Percentiles rank a stretch among this genome's conserved stretches.
Evolutionary conservation across 2,888 invertebrate species (phyloP).

Genomic region (Andrena minutula): DNA sequence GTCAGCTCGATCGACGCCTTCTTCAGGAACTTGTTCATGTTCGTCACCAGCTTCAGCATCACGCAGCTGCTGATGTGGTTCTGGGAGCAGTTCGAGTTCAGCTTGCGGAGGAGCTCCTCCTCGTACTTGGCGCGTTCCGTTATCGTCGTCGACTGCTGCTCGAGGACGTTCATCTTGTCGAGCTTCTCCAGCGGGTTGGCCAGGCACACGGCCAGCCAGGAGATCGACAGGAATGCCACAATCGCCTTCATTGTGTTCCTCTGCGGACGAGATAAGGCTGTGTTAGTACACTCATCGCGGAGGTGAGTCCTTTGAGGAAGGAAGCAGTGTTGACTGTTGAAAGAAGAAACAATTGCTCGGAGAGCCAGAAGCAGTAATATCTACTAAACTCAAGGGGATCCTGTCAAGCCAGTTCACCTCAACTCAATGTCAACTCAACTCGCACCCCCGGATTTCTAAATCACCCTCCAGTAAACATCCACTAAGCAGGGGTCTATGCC

Average conservation of each 20-base stretch:
- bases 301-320: not conserved
- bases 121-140: slow-evolving; percentile 86
- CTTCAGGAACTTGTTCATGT: slow-evolving; percentile 92
- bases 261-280: slow-evolving; percentile 8
- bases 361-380: not conserved
- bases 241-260: slow-evolving; percentile 76
- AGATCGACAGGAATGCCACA: slow-evolving; percentile 71
- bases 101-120: slow-evolving; percentile 90
- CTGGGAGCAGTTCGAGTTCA: slow-evolving; percentile 92
- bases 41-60: slow-evolving; percentile 92
- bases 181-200: slow-evolving; percentile 82
- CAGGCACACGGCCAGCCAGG: slow-evolving; percentile 70
- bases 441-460: no score
- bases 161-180: slow-evolving; percentile 80
- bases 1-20: slow-evolving; percentile 92
- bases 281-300: not conserved
- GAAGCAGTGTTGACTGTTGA: not conserved
- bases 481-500: not conserved
- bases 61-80: slow-evolving; percentile 93
- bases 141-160: slow-evolving; percentile 80
- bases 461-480: not conserved
- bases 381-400: no score
- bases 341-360: not conserved
- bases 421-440: no score
- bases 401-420: no score